These are phyloP conservation scores for Nemopilema nomurai DNA, from an alignment of 30 jellyfish, hydroid and myxozoan species.

Conservation along the genomic window DNA sequence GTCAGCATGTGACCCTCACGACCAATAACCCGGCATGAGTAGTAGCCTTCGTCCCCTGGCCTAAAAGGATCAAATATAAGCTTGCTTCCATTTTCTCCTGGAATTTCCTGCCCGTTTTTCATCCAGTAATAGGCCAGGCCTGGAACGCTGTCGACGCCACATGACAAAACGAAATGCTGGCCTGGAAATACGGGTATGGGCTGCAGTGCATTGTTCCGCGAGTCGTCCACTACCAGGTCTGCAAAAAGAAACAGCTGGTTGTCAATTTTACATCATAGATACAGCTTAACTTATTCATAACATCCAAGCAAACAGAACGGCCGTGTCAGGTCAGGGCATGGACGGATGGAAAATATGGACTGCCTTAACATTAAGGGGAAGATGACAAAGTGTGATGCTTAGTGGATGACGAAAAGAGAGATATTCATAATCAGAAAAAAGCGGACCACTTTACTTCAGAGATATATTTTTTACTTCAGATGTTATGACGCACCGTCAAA, in stretches of 20 bases:
- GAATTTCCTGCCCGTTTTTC: conserved; percentile 74
- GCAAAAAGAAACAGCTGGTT: not conserved
- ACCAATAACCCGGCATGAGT: conserved; percentile 75
- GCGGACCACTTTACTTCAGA: too few relatives aligned
- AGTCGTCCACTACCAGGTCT: not conserved
- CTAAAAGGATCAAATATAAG: conserved; percentile 67
- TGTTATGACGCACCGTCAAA: too few relatives aligned
- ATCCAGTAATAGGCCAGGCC: conserved; percentile 72
- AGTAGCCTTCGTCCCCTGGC: conserved; percentile 77
- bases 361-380: too few relatives aligned
- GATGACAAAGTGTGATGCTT: too few relatives aligned
- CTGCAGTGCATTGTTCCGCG: conserved; percentile 43
- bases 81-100: conserved; percentile 53
- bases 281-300: too few relatives aligned
- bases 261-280: too few relatives aligned
- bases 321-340: too few relatives aligned
- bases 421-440: too few relatives aligned
- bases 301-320: too few relatives aligned
- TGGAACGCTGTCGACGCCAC: conserved; percentile 53
- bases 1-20: conserved; percentile 59
- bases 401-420: too few relatives aligned
- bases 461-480: too few relatives aligned
- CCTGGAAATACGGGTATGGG: conserved; percentile 57
- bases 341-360: too few relatives aligned
- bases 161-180: conserved; percentile 62